Base-by-base conservation (phyloP, 2,113 vertebrate species). In the Gnathonemus echidnorhynchus region DNA sequence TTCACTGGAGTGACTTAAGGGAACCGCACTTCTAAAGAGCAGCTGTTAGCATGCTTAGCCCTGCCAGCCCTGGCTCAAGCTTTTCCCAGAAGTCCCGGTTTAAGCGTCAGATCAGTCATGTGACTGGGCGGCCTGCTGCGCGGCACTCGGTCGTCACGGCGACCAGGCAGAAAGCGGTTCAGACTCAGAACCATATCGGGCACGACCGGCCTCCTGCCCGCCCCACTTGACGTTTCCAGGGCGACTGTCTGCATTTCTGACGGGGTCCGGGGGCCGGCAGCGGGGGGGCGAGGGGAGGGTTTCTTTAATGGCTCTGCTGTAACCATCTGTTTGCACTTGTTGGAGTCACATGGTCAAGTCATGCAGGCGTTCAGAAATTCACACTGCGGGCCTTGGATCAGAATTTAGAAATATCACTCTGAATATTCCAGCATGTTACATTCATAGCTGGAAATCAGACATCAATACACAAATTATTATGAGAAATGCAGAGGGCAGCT, bases 241-340 rank as follows among this genome's bases (percentile, higher is more conserved):
- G 84, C 84, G 84, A 86, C 84, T 11, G 84, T 86, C 48, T 48
- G 24, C 84, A 13, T 70, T 70, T 70, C 10, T 31, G 62, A 70
- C n/a, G 27, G 62, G 62, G 62, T 27, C n/a, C 3, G 62, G 62
- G 62, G 62, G 74, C n/a, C 31, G 45, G n/a, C n/a, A 11, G 39
- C 31, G 48, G 48, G 21, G 17, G 21, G 21, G 53, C 19, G 19
- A 62, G 19, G 6, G 84, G 48, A 24, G 24, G 35, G 19, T 8
- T 86, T 15, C 84, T 50, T 31, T 46, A 49, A 27, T 50, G 48
- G 45, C 84, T 50, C 48, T 86, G 84, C 84, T 49, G 84, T 86
- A 53, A 87, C 86, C 86, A 87, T 87, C 86, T 87, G 86, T 87
- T 53, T 87, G 50, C 86, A 87, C 86, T 87, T 35, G 80, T 46